Percentiles rank a stretch among this genome's conserved stretches.
These are phyloP conservation scores for Orchesella cincta DNA, from an alignment of 1,140 invertebrate genomes.

Conservation along the genomic window DNA sequence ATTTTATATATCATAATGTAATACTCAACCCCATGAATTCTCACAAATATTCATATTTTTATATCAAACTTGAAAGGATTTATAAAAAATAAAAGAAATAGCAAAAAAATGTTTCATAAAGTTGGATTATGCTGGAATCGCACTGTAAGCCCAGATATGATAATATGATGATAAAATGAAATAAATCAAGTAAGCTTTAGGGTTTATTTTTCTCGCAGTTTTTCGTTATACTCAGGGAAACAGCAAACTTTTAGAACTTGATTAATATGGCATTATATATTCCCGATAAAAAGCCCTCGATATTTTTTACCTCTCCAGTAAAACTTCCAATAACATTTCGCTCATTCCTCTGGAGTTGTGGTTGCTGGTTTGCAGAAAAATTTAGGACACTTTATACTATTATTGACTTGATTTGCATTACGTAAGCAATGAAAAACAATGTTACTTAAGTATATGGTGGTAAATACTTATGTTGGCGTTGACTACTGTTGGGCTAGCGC, in stretches of 20 bases:
- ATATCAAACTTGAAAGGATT: not conserved
- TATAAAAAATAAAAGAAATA: not conserved
- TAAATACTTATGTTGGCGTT: not conserved
- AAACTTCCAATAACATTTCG: not conserved
- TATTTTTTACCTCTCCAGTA: not conserved
- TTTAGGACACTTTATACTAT: slow-evolving; percentile 11
- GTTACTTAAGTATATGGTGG: not conserved
- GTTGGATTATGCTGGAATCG: slow-evolving; percentile 17
- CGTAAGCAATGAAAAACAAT: slow-evolving; percentile 4
- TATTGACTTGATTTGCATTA: not conserved
- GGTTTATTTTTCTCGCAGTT: not conserved
- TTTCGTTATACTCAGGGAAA: too few species aligned
- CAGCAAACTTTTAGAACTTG: too few species aligned
- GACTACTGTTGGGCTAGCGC: not conserved
- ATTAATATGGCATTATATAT: too few species aligned
- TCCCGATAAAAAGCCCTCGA: too few species aligned
- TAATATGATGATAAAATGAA: slow-evolving; percentile 14
- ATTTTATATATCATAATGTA: not conserved
- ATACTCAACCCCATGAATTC: not conserved
- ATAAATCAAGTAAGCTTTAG: not conserved
- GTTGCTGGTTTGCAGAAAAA: slow-evolving; percentile 16
- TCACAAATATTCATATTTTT: not conserved
- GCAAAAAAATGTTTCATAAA: slow-evolving; percentile 13
- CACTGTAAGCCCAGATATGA: slow-evolving; percentile 13
- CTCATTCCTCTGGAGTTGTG: not conserved